Evolutionary conservation across 2,113 vertebrate genomes (phyloP).

Genomic region (Tachycineta bicolor): DNA sequence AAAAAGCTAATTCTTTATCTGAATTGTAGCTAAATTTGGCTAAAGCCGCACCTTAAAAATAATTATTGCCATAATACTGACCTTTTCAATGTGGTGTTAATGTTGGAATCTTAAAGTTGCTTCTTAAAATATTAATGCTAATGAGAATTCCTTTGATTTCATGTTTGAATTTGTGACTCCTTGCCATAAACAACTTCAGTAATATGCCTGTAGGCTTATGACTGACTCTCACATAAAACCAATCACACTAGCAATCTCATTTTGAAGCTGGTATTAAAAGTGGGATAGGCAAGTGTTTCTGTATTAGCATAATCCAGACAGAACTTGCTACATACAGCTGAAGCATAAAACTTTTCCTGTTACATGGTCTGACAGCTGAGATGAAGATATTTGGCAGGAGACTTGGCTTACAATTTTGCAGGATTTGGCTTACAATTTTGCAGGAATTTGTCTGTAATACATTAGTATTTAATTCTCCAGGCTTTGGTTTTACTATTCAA

Average conservation of each 20-base stretch:
- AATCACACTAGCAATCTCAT: not conserved
- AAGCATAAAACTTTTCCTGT: not conserved
- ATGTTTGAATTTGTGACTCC: not conserved
- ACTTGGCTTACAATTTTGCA: not conserved
- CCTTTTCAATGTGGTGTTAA: not conserved
- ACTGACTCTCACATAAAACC: not conserved
- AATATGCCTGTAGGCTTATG: not conserved
- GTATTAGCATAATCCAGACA: not conserved
- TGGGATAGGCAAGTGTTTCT: not conserved
- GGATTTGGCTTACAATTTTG: not conserved
- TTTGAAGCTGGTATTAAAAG: conserved; percentile 3
- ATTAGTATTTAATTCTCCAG: not conserved
- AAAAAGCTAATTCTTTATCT: not conserved
- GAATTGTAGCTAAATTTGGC: no score
- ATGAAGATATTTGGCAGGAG: not conserved
- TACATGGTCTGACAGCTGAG: not conserved
- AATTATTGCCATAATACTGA: not conserved
- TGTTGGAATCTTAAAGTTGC: not conserved
- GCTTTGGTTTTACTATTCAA: not conserved
- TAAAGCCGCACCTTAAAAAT: not conserved
- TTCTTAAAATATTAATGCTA: not conserved
- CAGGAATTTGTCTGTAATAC: not conserved
- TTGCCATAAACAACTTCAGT: not conserved
- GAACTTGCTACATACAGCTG: not conserved
- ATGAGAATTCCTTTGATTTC: not conserved